A percentile compares a stretch with the other conserved stretches of the same genome.
These are phyloP conservation scores for Nephotettix cincticeps DNA, from an alignment of 1,140 invertebrate genomes.

Conservation along the genomic window DNA sequence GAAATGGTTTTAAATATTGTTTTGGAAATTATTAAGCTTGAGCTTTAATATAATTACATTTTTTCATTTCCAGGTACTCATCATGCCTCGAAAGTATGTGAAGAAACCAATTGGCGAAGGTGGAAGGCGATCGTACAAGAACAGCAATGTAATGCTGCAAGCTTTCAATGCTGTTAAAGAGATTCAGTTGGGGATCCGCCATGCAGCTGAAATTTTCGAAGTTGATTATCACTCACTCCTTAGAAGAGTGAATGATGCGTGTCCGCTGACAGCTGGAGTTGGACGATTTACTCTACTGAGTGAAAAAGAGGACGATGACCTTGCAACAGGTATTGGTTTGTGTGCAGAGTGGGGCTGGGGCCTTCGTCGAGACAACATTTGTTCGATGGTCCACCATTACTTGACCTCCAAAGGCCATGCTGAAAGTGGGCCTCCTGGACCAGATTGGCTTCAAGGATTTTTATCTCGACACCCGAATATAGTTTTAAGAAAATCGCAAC, in stretches of 20 bases:
- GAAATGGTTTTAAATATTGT: too few species aligned
- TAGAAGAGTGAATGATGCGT: background rate
- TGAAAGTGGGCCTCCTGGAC: too few species aligned
- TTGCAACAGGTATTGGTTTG: background rate
- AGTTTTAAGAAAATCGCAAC: background rate
- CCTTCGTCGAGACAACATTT: background rate
- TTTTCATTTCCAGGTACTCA: too few species aligned
- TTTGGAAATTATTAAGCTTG: too few species aligned
- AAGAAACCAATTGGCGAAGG: background rate
- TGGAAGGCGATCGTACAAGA: background rate
- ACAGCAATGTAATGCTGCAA: background rate
- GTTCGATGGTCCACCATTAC: background rate
- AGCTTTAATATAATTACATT: too few species aligned
- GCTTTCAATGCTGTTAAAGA: background rate
- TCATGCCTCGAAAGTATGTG: background rate
- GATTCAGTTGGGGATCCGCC: background rate
- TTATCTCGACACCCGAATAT: too few species aligned
- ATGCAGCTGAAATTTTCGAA: background rate
- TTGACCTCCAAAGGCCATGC: too few species aligned
- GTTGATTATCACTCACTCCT: background rate
- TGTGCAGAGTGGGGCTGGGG: background rate
- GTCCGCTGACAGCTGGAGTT: background rate
- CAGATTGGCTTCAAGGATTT: too few species aligned
- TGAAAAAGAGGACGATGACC: background rate
- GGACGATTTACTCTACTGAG: background rate